Base-by-base conservation (phyloP, 2,888 invertebrate species). In the Thera britannica region DNA sequence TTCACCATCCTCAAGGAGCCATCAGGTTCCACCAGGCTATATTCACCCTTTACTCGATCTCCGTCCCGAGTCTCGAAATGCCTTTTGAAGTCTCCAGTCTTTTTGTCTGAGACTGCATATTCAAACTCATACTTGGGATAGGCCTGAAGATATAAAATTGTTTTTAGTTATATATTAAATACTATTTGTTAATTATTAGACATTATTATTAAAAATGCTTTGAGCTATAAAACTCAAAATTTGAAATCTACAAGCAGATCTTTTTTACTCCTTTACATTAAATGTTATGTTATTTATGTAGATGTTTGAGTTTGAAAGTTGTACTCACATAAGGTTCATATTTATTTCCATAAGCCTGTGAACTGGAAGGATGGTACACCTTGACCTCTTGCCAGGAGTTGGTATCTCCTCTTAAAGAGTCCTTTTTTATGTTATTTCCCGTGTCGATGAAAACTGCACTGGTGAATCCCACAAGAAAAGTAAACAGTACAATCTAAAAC, bases 111-210 rank as follows among this genome's bases (percentile, higher is more conserved):
- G 61, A 95, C 95, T 44, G 94, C 93, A 72, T 95, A 95, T 78
- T 94, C 94, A 78, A 94, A 95, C 79, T 94, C 94, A 78, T 95
- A 95, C 86, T 94, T 95, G 36, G 95, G 95, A 77, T 95, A 94
- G 0, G 93, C 79, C 90, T 94, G 76, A 3, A 71, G 2, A 34
- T 7, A 75, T 65, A 63, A 59, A 59, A 62, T 54, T 8, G 23
- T 23, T 23, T 23, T 23, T 23, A 23, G 23, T 23, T 23, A 23
- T 23, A 23, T 23, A 23, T 23, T 23, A 23, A 1, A 23, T 23
- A 23, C 23, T 23, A 23, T 23, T 23, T 23, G 23, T 23, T 23
- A 23, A 1, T 23, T 23, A 23, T 23, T 23, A 23, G 23, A 23
- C 23, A 23, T 23, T 23, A 23, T 23, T 23, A 23, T 23, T 23